Conservation (phyloP, 2,113 vertebrate genomes). For the Rhabdomys dilectus region DNA sequence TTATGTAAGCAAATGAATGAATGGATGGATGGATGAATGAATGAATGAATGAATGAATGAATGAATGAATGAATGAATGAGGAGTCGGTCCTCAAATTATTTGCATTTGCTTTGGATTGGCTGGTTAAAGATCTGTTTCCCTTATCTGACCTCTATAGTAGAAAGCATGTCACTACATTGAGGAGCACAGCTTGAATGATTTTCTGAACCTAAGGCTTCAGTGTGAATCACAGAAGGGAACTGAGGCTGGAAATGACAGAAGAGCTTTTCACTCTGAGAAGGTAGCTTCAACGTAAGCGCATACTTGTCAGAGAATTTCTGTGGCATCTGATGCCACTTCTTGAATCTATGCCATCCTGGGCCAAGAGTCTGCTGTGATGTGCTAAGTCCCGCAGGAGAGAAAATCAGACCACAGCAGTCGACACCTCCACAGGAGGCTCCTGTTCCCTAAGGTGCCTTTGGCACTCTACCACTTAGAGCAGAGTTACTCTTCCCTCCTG, state of each 20-base stretch:
- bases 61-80: background rate
- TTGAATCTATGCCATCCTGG: background rate
- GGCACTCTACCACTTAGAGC: accelerated
- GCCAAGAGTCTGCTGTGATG: too few species aligned
- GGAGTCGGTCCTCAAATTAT: too few species aligned
- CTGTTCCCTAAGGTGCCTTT: background rate
- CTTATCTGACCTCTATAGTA: background rate
- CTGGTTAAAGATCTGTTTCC: background rate
- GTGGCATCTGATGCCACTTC: background rate
- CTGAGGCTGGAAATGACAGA: background rate
- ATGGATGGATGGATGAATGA: background rate
- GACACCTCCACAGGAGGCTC: background rate
- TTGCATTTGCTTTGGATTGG: background rate
- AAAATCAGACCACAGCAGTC: background rate
- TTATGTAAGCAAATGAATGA: background rate
- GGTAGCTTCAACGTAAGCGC: background rate
- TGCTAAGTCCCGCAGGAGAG: background rate
- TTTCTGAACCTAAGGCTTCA: background rate
- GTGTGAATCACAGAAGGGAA: background rate
- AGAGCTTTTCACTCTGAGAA: too few species aligned
- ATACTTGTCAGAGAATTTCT: background rate
- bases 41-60: too few species aligned
- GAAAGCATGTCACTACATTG: too few species aligned
- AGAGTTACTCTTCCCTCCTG: background rate
- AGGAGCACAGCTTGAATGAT: background rate